A percentile compares a stretch with the other conserved stretches of the same genome.
Conservation (phyloP, 2,113 vertebrate genomes). For the Globicephala melas region DNA sequence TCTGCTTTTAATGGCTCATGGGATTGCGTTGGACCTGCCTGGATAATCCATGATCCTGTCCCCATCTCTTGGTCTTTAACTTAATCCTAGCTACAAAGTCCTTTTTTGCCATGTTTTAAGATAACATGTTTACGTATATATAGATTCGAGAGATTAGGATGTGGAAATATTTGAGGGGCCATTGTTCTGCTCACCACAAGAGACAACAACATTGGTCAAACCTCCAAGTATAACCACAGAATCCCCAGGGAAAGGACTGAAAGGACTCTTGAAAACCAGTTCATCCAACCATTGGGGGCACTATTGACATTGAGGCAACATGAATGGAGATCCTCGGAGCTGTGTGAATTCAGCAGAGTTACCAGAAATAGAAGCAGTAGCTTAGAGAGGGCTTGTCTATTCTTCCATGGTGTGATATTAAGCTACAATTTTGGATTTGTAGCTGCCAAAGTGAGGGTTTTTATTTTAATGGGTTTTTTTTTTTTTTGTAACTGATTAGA, state of each 20-base stretch:
- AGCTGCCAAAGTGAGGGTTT: not conserved
- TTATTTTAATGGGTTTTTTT: not conserved
- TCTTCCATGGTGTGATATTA: not conserved
- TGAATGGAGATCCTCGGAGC: fast-evolving
- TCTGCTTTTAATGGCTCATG: not conserved
- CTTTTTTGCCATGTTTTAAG: not conserved
- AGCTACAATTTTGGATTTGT: not conserved
- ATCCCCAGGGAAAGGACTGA: not conserved
- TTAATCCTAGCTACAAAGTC: not conserved
- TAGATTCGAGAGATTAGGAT: not conserved
- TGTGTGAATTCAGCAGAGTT: not conserved
- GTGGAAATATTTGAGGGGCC: not conserved
- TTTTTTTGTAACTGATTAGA: not conserved
- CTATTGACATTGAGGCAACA: fast-evolving
- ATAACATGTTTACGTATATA: not conserved
- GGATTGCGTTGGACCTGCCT: not conserved
- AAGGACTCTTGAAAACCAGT: not conserved
- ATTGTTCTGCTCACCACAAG: not conserved
- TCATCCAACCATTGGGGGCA: fast-evolving
- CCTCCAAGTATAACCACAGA: not conserved
- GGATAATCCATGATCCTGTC: not conserved
- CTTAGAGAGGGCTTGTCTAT: not conserved
- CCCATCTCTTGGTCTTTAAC: not conserved
- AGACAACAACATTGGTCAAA: not conserved
- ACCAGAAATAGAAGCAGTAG: not conserved